A percentile compares a stretch with the other conserved stretches of the same genome.
Conservation (phyloP, 2,797 vertebrate species). For the Cynodonichthys magdalenae region DNA sequence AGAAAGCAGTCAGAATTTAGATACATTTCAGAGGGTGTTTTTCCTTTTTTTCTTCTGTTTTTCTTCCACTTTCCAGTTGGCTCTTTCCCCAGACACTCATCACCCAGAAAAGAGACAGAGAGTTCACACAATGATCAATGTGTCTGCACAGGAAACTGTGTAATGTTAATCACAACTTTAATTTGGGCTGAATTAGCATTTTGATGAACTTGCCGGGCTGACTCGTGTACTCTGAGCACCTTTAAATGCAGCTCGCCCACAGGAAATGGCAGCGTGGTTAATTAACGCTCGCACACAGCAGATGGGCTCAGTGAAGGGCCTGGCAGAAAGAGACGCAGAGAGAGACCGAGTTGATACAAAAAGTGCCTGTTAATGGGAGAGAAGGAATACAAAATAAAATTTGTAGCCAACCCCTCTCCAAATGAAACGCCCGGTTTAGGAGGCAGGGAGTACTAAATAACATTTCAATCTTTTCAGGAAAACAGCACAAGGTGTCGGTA, state of each 20-base stretch:
- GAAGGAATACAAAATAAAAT: conserved; percentile 52
- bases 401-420: conserved; percentile 36
- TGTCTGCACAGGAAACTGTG: conserved; percentile 95
- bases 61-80: conserved; percentile 51
- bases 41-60: conserved; percentile 56
- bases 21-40: conserved; percentile 27
- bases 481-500: conserved; percentile 65
- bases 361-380: conserved; percentile 54
- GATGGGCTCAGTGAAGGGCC: conserved; percentile 93
- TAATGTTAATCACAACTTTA: conserved; percentile 99
- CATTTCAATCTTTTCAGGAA: conserved; percentile 64
- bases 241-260: conserved; percentile 89
- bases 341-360: conserved; percentile 44
- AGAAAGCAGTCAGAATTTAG: conserved; percentile 34
- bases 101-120: conserved; percentile 44
- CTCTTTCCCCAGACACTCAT: conserved; percentile 58
- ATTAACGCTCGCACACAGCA: conserved; percentile 95
- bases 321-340: conserved; percentile 66
- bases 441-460: conserved; percentile 56
- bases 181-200: conserved; percentile 99
- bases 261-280: conserved; percentile 97
- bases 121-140: conserved; percentile 90
- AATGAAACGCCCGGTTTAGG: conserved; percentile 55
- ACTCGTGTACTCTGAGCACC: conserved; percentile 91
- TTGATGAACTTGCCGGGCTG: conserved; percentile 96